Percentiles rank a stretch among this genome's conserved stretches.
Conservation (phyloP, 1,140 invertebrate genomes). For the Aphelinus certus region DNA sequence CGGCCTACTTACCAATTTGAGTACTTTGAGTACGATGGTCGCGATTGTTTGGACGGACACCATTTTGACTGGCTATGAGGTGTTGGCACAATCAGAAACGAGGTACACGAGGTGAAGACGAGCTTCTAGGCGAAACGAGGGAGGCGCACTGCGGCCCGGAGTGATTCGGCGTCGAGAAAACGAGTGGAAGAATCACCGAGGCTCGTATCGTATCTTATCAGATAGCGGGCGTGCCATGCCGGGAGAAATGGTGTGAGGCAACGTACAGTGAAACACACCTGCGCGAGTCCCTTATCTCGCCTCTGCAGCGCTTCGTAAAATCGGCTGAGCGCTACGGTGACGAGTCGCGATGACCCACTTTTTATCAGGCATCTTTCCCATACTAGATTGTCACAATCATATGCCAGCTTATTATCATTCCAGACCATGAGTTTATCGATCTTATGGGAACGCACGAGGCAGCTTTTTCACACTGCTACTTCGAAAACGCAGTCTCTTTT, state of each 20-base stretch:
- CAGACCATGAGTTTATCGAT: too few species aligned
- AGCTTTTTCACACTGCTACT: not conserved
- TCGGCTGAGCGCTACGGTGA: too few species aligned
- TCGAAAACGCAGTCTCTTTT: not conserved
- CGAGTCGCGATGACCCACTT: conserved; percentile 6
- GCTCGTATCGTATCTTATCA: conserved; percentile 57
- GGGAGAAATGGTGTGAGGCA: conserved; percentile 1
- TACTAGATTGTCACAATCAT: too few species aligned
- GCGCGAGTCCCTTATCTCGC: conserved; percentile 21
- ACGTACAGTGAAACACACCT: conserved; percentile 10
- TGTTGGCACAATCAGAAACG: conserved; percentile 44
- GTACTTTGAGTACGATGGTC: conserved; percentile 78
- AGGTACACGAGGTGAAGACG: conserved; percentile 24
- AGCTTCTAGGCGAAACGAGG: not conserved
- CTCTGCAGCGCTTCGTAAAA: not conserved
- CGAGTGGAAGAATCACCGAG: not conserved
- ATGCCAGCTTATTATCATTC: too few species aligned
- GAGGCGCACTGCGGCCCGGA: not conserved
- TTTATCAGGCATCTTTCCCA: too few species aligned
- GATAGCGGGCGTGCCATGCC: conserved; percentile 47
- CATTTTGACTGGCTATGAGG: conserved; percentile 66
- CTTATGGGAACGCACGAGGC: not conserved
- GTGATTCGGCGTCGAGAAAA: not conserved
- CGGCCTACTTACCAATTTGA: conserved; percentile 77
- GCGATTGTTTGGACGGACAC: conserved; percentile 79